These are phyloP conservation scores for Nomada hirtipes DNA, from an alignment of 2,888 invertebrate species.

Conservation along the genomic window DNA sequence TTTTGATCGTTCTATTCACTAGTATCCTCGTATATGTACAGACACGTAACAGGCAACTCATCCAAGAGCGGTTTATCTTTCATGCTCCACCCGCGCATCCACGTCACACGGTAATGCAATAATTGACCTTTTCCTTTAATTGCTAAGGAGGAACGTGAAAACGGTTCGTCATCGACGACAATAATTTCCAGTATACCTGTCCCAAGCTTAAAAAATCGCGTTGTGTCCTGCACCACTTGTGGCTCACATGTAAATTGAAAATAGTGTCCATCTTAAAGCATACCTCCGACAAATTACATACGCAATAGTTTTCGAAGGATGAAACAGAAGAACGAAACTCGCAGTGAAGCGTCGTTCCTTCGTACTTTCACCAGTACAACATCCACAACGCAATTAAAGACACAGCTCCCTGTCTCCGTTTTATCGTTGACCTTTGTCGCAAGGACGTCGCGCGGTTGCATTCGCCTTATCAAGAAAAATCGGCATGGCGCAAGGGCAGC, in stretches of 20 bases:
- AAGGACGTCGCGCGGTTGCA: constrained; percentile 50
- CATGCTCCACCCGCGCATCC: constrained; percentile 42
- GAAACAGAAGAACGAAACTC: constrained; percentile 5
- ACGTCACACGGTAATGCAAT: constrained; percentile 51
- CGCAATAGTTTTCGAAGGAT: too few relatives aligned
- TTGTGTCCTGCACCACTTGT: not conserved
- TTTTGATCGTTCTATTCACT: too few relatives aligned
- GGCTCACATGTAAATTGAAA: not conserved
- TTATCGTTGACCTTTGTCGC: constrained; percentile 42
- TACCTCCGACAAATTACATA: not conserved
- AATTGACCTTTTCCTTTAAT: constrained; percentile 51
- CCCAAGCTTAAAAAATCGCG: not conserved
- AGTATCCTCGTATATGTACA: too few relatives aligned
- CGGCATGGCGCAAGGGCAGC: constrained; percentile 48
- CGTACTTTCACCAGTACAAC: constrained; percentile 14
- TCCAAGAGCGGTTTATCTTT: constrained; percentile 38
- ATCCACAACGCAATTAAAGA: constrained; percentile 21
- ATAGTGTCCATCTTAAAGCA: not conserved
- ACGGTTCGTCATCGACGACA: constrained; percentile 32
- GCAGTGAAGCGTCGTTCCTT: not conserved
- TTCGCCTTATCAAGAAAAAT: constrained; percentile 56
- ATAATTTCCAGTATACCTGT: not conserved
- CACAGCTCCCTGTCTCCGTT: not conserved
- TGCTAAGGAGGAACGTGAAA: constrained; percentile 43
- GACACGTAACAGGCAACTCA: not conserved